phyloP scores from a whole-genome alignment of 2,113 vertebrate species.

The Progne subis region DNA sequence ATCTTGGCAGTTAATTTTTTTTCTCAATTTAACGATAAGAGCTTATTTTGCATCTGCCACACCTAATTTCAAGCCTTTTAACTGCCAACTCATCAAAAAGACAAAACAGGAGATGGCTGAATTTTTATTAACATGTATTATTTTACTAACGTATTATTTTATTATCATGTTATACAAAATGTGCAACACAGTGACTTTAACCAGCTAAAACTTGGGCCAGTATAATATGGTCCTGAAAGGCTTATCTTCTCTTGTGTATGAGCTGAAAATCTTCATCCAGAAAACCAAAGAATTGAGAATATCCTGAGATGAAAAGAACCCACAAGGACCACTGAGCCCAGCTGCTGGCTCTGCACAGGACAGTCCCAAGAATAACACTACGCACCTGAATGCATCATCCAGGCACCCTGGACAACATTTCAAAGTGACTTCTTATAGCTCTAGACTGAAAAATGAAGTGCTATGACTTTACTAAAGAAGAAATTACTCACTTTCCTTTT shows the following conservation, averaged over 20 bases:
- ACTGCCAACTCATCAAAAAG: background rate
- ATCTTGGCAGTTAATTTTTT: background rate
- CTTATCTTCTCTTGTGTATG: background rate
- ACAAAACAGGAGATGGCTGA: background rate
- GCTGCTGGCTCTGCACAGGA: background rate
- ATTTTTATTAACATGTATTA: background rate
- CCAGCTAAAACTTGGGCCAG: background rate
- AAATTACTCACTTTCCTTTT: background rate
- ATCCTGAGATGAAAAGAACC: background rate
- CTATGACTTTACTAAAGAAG: background rate
- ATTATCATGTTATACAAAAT: background rate
- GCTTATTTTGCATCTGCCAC: background rate
- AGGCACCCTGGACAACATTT: background rate
- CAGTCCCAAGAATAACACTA: accelerated
- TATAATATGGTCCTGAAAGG: background rate
- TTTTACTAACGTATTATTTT: background rate
- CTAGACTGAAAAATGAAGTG: background rate
- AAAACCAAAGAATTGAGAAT: background rate
- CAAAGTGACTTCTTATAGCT: background rate
- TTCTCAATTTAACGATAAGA: background rate
- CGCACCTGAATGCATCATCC: accelerated
- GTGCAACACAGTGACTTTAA: background rate
- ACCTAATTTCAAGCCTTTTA: conserved; percentile 15
- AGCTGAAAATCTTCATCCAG: background rate
- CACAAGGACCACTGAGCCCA: background rate